Conservation (phyloP, 2,797 vertebrate species). For the Tragopan temminckii region DNA sequence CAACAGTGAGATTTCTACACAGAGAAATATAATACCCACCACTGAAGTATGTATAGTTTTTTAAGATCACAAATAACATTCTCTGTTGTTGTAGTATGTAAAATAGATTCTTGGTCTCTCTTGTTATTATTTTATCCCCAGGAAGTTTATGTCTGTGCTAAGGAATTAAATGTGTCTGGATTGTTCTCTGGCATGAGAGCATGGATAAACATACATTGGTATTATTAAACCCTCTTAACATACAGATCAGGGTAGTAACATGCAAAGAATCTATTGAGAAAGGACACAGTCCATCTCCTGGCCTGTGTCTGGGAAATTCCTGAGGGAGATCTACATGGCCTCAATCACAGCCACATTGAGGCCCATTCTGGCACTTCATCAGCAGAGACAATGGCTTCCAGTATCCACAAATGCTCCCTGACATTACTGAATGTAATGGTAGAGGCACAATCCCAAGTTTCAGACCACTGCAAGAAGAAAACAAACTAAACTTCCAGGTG, state of each 20-base stretch:
- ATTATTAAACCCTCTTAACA: background rate
- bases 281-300: background rate
- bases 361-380: background rate
- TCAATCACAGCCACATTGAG: fast-evolving
- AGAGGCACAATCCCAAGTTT: background rate
- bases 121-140: constrained; percentile 1
- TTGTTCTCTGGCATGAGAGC: background rate
- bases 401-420: background rate
- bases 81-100: background rate
- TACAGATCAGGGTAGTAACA: background rate
- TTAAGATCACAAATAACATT: constrained; percentile 3
- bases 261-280: background rate
- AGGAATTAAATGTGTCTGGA: background rate
- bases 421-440: background rate
- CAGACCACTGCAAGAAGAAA: background rate
- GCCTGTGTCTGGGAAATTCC: fast-evolving
- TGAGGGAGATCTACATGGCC: too few relatives aligned
- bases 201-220: background rate
- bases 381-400: background rate
- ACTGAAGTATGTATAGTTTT: background rate
- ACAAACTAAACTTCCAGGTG: background rate
- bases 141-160: background rate
- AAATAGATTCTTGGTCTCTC: constrained; percentile 26
- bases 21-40: background rate
- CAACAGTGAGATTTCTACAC: constrained; percentile 16